Base-by-base conservation (phyloP, 2,888 invertebrate genomes). In the Torymus aiolomorphi region DNA sequence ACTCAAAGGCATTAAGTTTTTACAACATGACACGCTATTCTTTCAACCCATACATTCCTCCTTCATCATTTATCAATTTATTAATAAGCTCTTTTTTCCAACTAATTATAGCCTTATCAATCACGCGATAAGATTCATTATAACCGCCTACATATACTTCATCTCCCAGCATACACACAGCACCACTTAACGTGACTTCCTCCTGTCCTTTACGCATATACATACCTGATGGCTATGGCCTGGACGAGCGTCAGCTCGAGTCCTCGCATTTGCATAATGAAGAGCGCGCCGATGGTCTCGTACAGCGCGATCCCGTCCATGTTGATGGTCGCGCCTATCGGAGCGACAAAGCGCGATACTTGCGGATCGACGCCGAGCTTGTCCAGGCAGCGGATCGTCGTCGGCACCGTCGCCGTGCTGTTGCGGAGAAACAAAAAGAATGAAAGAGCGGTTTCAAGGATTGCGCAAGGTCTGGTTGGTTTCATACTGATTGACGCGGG, bases 241-340 rank as follows among this genome's bases (percentile, higher is more conserved):
- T 96, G 95, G 24, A 97, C 97, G 83, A 98, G 94, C 14, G 95
- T 94, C 91, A 98, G 94, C 56, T 94, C 92, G 80, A 97, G 93
- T 84, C 94, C 94, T 87, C 97, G 94, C 83, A 97, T 94, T 91
- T 99, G 99, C 16, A 98, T 97, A 83, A 99, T 98, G 89, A 98
- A 99, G 84, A 99, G 95, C 24, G 98, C 98, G 0, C 98, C 99
- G 8, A 99, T 97, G 0, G 98, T 98, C 90, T 99, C 99, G 89
- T 99, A 99, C 49, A 99, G 92, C 1, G 98, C 98, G 0, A 98
- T 98, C 14, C 97, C 97, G 89, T 98, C 98, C 98, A 98, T 98
- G 92, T 99, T 98, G 90, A 99, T 98, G 57, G 98, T 98, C 24
- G 98, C 98, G 12, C 99, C 99, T 83, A 99, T 97, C 24, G 98